phyloP scores from a whole-genome alignment of 2,797 vertebrate species.

The Anisognathus igniventris region DNA sequence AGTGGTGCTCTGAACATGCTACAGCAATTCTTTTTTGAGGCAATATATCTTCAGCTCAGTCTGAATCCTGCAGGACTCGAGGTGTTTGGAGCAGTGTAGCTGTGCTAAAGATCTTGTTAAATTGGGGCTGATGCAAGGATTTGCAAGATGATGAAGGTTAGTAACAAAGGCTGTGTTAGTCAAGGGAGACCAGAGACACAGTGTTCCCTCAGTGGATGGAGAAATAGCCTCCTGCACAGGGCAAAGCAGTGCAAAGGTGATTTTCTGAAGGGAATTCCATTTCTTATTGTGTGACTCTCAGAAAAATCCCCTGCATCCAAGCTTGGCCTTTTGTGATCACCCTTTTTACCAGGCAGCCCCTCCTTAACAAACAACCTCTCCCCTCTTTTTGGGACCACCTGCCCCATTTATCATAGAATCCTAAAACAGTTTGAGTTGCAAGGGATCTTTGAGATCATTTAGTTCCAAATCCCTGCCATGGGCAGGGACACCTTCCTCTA shows the following conservation, averaged over 20 bases:
- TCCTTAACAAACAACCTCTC: neutral
- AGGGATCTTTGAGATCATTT: neutral
- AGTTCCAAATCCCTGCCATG: neutral
- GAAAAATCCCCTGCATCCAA: neutral
- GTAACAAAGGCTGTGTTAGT: neutral
- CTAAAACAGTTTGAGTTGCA: neutral
- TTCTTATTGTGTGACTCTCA: neutral
- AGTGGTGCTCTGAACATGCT: neutral
- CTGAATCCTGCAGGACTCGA: neutral
- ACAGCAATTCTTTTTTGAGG: neutral
- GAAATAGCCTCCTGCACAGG: neutral
- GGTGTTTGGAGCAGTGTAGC: neutral
- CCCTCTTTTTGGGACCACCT: neutral
- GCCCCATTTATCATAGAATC: neutral
- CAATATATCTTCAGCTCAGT: neutral
- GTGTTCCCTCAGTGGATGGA: neutral
- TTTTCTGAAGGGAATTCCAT: neutral
- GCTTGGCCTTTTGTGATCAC: neutral
- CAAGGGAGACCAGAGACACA: neutral
- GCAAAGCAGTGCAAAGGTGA: neutral
- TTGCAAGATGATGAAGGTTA: neutral
- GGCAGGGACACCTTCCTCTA: neutral
- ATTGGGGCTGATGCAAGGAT: neutral
- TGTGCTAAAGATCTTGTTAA: neutral
- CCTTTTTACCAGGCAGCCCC: neutral